Base-by-base conservation (phyloP, 2,113 vertebrate genomes). In the Pipra filicauda region DNA sequence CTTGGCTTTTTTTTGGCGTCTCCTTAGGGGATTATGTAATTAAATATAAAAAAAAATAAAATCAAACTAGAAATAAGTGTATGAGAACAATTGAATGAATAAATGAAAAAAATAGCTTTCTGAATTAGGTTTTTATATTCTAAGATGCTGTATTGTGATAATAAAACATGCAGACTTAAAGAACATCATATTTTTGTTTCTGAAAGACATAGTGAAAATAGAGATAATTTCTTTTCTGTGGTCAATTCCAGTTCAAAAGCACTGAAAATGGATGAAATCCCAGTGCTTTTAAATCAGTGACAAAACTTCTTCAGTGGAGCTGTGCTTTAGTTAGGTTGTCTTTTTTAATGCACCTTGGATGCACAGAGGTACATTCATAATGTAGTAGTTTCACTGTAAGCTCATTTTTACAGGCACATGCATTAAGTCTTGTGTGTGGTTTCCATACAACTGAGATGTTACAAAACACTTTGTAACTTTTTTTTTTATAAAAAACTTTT, bases 1-100 rank as follows among this genome's bases (percentile, higher is more conserved):
- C 52, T 92, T 75, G 79, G 37, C 85, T 65, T 64, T 67, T 67
- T 30, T 35, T 49, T 66, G 2, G 23, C 46, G 79, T 82, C 67
- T 95, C 59, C 79, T 92, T 61, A 85, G 89, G 85, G 76, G 64
- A 87, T 88, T 91, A 82, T 88, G 74, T 71, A 96, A 96, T 96
- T 96, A 96, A 96, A 94, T 91, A 27, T 74, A 79, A 92, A 93
- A 94, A 61, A 35, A 35, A 28, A 3, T 4, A 30, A 58, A 49
- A 37, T 28, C 6, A 49, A 73, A 30, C 2, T 43, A 37, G 64
- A 95, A 61, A 22, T 41, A 92, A 93, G 77, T 59, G 28, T 91
- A 54, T 78, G 67, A 77, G 15, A 96, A 67, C 12, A 84, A 93
- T 41, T 44, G 46, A 93, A 89, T 82, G 43, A 77, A 39, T 69